Percentiles rank a stretch among this genome's conserved stretches.
phyloP scores from a whole-genome alignment of 1,140 invertebrate genomes.

The Nautilus pompilius region DNA sequence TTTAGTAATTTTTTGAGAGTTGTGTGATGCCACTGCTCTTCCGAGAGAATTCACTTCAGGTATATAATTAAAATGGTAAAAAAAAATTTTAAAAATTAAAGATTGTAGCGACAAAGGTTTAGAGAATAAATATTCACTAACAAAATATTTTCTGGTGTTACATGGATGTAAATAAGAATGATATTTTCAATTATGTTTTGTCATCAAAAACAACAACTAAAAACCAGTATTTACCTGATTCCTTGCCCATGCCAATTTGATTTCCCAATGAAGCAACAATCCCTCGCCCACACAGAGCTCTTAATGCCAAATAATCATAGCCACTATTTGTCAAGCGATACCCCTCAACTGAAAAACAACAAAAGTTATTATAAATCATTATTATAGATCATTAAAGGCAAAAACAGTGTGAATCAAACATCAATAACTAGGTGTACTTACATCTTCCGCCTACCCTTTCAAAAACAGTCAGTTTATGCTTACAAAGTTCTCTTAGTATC shows the following conservation, averaged over 20 bases:
- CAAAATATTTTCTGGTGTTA: too few species aligned
- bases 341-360: slow-evolving; percentile 64
- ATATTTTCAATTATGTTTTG: too few species aligned
- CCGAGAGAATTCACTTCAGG: too few species aligned
- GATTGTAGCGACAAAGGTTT: too few species aligned
- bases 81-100: too few species aligned
- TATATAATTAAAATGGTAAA: too few species aligned
- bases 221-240: slow-evolving; percentile 72
- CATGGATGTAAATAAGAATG: too few species aligned
- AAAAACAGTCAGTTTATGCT: slow-evolving; percentile 84
- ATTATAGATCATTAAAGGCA: background rate
- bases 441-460: slow-evolving; percentile 73
- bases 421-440: slow-evolving; percentile 15
- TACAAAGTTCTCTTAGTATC: slow-evolving; percentile 82
- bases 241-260: slow-evolving; percentile 98
- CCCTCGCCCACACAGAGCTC: slow-evolving; percentile 76
- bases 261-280: slow-evolving; percentile 87
- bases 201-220: too few species aligned
- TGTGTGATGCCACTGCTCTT: too few species aligned
- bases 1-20: too few species aligned
- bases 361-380: background rate
- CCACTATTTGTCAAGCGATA: slow-evolving; percentile 93
- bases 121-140: too few species aligned
- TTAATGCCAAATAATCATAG: slow-evolving; percentile 95
- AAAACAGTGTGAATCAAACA: background rate